Evolutionary conservation across 2,888 invertebrate species (phyloP), one percentile per base, ranked within the genome.

Genomic region (Thymelicus acteon): DNA sequence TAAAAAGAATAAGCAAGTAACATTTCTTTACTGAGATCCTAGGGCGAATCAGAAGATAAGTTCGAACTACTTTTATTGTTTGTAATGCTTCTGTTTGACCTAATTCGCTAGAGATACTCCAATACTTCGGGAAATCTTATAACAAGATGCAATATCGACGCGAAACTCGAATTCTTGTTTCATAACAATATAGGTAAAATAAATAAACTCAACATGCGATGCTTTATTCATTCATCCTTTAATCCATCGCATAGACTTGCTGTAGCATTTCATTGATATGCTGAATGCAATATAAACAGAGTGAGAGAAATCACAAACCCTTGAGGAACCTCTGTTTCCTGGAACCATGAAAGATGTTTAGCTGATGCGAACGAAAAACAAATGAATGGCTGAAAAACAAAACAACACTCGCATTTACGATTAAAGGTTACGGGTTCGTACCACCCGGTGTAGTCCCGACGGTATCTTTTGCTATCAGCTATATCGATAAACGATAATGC

Each of bases 91-190:
- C 54, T 54, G 39, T 40, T 48, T 64, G 65, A 65, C 65, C 65
- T 65, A 54, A 65, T 65, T 65, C 54, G 8, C 19, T 64, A 57
- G 15, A 65, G 65, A 60, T 65, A 54, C 54, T 54, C 54, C 65
- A 24, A 40, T 44, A 40, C 54, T 65, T 65, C 37, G 24, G 54
- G 54, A 65, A 65, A 57, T 65, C 44, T 65, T 57, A 49, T 64
- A 65, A 57, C 31, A 57, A 57, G 61, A 61, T 61, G 61, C 24
- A 60, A 60, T 31, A 58, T 60, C 39, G 60, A 39, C 3, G 15
- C 60, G 10, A 15, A 61, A 47, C 61, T 61, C 44, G 7, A 57
- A 44, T 15, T 40, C 13, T 47, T 61, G n/a, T 37, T 60, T 37
- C 19, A 39, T 8, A 39, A 61, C 6, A 39, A 15, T 12, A 12